phyloP scores from a whole-genome alignment of 2,113 vertebrate species.

The Cheilinus undulatus region DNA sequence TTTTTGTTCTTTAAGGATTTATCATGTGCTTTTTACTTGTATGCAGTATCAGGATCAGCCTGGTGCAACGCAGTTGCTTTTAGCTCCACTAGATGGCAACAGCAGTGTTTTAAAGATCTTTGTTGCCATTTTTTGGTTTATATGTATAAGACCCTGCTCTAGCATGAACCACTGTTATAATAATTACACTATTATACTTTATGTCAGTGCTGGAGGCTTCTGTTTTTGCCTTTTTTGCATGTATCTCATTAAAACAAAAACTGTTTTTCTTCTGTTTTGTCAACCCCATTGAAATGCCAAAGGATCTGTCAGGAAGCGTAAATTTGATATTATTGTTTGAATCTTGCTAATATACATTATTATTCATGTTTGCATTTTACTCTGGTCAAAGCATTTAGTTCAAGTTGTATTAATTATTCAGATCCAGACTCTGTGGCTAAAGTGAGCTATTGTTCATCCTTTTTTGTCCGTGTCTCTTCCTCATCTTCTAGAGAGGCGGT shows the following conservation, averaged over 20 bases:
- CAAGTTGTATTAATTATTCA: neutral
- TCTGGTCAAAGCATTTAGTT: neutral
- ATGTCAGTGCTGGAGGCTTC: neutral
- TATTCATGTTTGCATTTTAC: neutral
- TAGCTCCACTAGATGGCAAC: conserved; percentile 36
- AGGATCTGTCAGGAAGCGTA: too few relatives aligned
- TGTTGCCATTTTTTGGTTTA: neutral
- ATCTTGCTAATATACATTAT: neutral
- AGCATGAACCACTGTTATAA: too few relatives aligned
- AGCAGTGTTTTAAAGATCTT: neutral
- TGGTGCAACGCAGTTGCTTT: neutral
- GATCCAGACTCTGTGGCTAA: neutral
- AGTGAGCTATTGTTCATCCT: neutral
- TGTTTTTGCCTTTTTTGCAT: neutral
- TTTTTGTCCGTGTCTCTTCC: neutral
- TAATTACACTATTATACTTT: neutral
- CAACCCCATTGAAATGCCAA: too few relatives aligned
- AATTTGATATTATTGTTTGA: neutral
- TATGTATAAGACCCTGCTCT: too few relatives aligned
- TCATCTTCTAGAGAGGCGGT: conserved; percentile 91
- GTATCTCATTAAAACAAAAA: too few relatives aligned
- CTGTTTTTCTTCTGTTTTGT: too few relatives aligned
- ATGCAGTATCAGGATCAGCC: neutral
- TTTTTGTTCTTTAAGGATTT: too few relatives aligned
- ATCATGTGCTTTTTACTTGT: too few relatives aligned